These are phyloP conservation scores for Hippocampus guttulatus DNA, from an alignment of 2,113 vertebrate species.

Conservation along the genomic window DNA sequence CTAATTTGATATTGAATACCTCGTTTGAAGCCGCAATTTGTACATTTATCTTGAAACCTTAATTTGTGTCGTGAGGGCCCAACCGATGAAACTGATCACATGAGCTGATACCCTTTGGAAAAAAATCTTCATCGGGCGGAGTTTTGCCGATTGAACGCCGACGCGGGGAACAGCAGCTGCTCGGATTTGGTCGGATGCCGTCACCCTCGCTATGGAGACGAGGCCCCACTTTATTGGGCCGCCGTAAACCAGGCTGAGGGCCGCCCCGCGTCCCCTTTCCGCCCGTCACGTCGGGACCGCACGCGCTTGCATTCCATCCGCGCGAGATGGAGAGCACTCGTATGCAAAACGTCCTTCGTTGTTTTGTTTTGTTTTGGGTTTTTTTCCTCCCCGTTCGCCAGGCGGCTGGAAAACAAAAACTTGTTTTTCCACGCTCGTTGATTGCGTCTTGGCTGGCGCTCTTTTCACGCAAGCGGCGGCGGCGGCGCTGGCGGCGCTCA, in stretches of 20 bases:
- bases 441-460: background rate
- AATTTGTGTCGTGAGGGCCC: too few species aligned
- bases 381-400: background rate
- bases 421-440: background rate
- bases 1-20: too few species aligned
- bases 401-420: background rate
- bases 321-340: background rate
- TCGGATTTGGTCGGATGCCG: too few species aligned
- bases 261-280: background rate
- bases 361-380: background rate
- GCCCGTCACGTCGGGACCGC: too few species aligned
- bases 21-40: background rate
- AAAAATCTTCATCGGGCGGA: too few species aligned
- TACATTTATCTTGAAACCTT: too few species aligned
- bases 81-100: too few species aligned
- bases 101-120: too few species aligned
- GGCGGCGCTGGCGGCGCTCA: background rate
- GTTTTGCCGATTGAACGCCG: too few species aligned
- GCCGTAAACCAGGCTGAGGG: background rate
- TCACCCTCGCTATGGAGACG: background rate
- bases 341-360: background rate
- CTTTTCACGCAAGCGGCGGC: background rate
- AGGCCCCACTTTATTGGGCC: background rate
- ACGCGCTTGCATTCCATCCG: background rate
- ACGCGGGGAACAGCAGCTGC: too few species aligned